Evolutionary conservation across 2,888 invertebrate genomes (phyloP).

Genomic region (Encarsia formosa): DNA sequence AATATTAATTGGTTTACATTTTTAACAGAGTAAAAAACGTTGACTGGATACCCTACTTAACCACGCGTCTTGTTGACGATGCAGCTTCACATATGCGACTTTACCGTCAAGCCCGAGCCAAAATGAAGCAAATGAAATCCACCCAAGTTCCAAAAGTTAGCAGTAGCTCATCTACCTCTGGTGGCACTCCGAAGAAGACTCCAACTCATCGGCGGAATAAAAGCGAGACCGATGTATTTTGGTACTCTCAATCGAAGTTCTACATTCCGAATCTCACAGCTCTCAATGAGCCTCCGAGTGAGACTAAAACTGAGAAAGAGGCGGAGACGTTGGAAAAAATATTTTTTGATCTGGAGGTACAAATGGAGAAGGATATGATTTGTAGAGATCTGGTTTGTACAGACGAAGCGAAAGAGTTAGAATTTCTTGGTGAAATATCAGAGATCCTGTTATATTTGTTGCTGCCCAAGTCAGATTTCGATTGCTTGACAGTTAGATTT

Average conservation of each 20-base stretch:
- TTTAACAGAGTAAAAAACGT: constrained; percentile 67
- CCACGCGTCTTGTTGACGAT: constrained; percentile 84
- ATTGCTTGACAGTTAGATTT: constrained; percentile 74
- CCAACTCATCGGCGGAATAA: constrained; percentile 66
- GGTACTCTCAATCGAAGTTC: constrained; percentile 65
- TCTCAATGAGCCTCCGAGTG: constrained; percentile 42
- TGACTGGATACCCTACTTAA: constrained; percentile 86
- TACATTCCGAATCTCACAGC: constrained; percentile 52
- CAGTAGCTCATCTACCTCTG: constrained; percentile 43
- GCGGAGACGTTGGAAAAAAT: constrained; percentile 61
- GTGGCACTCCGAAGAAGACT: constrained; percentile 50
- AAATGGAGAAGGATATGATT: constrained; percentile 74
- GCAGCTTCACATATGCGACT: constrained; percentile 83
- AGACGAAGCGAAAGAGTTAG: constrained; percentile 64
- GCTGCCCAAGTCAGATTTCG: constrained; percentile 79
- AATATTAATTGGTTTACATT: neutral
- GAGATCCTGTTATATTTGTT: constrained; percentile 80
- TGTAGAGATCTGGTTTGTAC: constrained; percentile 79
- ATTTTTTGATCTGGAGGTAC: constrained; percentile 86
- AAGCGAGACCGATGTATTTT: constrained; percentile 69
- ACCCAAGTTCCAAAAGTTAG: constrained; percentile 41
- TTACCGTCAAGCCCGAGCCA: constrained; percentile 71
- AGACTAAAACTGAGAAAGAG: constrained; percentile 37
- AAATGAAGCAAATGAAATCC: constrained; percentile 39
- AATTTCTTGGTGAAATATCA: constrained; percentile 75